Evolutionary conservation across 2,888 invertebrate genomes (phyloP).

Genomic region (Protodeltote pygarga): DNA sequence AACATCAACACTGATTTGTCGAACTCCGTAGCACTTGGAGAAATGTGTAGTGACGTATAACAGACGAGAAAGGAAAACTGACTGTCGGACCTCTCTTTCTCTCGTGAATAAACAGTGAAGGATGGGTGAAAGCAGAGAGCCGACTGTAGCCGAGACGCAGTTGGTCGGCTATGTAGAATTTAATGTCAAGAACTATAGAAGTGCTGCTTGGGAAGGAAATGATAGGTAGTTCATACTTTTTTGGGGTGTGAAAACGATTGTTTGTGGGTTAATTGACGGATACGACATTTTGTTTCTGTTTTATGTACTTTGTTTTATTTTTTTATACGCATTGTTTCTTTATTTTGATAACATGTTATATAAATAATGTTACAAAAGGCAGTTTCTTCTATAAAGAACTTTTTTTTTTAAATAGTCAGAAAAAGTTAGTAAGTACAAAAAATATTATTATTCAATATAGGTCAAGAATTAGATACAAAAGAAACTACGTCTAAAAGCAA

Average conservation of each 20-base stretch:
- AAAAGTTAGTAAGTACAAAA: too few species aligned
- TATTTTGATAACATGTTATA: too few species aligned
- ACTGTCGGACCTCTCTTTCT: conserved; percentile 66
- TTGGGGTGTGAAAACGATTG: conserved; percentile 37
- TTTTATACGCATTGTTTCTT: background rate
- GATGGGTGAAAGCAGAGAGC: conserved; percentile 71
- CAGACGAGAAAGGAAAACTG: conserved; percentile 81
- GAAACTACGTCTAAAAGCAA: too few species aligned
- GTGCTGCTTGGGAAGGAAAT: conserved; percentile 39
- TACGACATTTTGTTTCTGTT: conserved; percentile 13
- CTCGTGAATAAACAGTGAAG: conserved; percentile 58
- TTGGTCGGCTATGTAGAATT: conserved; percentile 81
- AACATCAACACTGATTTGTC: conserved; percentile 77
- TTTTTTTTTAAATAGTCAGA: too few species aligned
- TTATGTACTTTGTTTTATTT: conserved; percentile 1
- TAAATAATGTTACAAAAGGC: too few species aligned
- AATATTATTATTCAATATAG: too few species aligned
- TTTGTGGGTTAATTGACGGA: conserved; percentile 35
- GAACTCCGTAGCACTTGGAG: conserved; percentile 69
- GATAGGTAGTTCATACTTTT: conserved; percentile 38
- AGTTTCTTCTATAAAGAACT: too few species aligned
- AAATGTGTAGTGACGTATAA: conserved; percentile 81
- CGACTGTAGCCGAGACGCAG: conserved; percentile 71
- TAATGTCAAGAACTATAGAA: conserved; percentile 70
- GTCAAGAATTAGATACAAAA: too few species aligned